Base-by-base conservation (phyloP, 2,888 invertebrate species). In the Chloroclystis v-ata region DNA sequence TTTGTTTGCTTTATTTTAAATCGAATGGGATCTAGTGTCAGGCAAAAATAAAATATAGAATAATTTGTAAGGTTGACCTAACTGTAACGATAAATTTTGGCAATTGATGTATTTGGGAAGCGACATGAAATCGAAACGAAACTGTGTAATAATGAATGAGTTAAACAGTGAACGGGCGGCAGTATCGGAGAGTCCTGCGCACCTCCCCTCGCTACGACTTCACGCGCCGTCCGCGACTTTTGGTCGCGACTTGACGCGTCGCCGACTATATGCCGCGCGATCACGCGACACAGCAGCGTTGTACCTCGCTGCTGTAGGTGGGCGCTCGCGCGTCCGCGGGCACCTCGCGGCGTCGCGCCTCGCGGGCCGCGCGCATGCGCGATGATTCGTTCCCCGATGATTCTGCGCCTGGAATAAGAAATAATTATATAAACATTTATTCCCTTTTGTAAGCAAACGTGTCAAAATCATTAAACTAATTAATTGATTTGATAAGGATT, bases 271-370 rank as follows among this genome's bases (percentile, higher is more conserved):
- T 8, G 37, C 7, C 6, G 44, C 78, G 46, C 38, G 52, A n/a
- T 57, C 55, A 85, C 65, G 69, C 77, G 74, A 84, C 60, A 57
- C 54, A 43, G 80, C 83, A 83, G 73, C 79, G 78, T 63, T 72
- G 72, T 86, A 86, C 86, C 86, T 86, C 86, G 80, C 85, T 85
- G 81, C 84, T 86, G 74, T 82, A 84, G 43, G 83, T 82, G 43
- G 85, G 80, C 11, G 76, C 78, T 1, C 79, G 75, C 50, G 75
- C 74, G 51, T 78, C 82, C 1, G 77, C 78, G 1, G 82, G 85
- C 45, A 88, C 86, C 57, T 87, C 88, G 14, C 80, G 81, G 0
- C 86, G 74, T 0, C 88, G 68, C 0, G 82, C 84, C 66, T 87
- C 88, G 41, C 84, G 74, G 0, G 86, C 86, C 12, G 69, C 85